Conservation (phyloP, 1,140 invertebrate genomes). For the Sinella curviseta region DNA sequence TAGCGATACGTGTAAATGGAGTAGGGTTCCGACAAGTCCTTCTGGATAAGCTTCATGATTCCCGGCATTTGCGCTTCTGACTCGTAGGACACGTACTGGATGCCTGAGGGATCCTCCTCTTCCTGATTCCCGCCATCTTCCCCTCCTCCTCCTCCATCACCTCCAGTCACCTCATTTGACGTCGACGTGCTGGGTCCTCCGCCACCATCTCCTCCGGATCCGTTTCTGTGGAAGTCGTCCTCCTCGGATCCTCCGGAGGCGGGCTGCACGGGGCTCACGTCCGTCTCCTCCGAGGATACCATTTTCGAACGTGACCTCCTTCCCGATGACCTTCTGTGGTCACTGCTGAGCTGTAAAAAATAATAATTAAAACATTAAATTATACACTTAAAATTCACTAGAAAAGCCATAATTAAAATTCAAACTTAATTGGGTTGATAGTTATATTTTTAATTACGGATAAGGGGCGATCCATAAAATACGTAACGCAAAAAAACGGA, state of each 20-base stretch:
- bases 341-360: too few species aligned
- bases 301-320: not conserved
- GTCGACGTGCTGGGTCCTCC: constrained; percentile 17
- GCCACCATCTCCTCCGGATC: not conserved
- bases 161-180: constrained; percentile 2
- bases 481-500: too few species aligned
- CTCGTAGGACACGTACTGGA: constrained; percentile 76
- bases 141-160: not conserved
- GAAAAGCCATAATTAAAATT: not conserved
- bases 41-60: constrained; percentile 98
- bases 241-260: too few species aligned
- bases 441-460: too few species aligned
- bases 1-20: constrained; percentile 99
- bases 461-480: too few species aligned
- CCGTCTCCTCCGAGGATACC: constrained; percentile 9
- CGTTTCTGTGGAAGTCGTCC: not conserved
- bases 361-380: too few species aligned
- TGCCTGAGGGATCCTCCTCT: constrained; percentile 43
- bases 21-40: constrained; percentile 98
- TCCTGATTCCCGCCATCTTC: not conserved
- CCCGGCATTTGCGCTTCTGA: constrained; percentile 89
- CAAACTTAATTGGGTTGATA: too few species aligned
- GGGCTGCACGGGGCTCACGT: not conserved
- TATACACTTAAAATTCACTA: not conserved
- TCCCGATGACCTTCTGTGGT: too few species aligned